phyloP scores from a whole-genome alignment of 2,113 vertebrate species.

The Plecturocebus donacophilus region DNA sequence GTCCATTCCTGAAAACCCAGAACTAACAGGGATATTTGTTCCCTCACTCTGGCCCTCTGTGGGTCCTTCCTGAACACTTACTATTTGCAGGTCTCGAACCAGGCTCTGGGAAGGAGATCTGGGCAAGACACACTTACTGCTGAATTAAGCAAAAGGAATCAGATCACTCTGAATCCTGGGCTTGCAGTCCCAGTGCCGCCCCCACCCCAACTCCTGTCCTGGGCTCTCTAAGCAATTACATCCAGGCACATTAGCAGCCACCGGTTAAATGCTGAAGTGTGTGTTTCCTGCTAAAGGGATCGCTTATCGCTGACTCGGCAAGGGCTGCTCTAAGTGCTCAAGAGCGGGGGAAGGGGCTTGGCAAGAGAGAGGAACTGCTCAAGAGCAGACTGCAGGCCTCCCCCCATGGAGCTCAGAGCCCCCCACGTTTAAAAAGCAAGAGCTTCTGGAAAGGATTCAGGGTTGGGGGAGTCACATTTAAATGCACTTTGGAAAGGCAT shows the following conservation, averaged over 20 bases:
- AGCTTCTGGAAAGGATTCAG: neutral
- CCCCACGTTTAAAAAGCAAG: constrained; percentile 39
- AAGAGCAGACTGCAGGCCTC: neutral
- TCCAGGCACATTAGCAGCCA: constrained; percentile 78
- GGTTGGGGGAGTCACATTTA: neutral
- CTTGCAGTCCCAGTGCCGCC: neutral
- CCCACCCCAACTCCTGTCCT: neutral
- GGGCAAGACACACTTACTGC: neutral
- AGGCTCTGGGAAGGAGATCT: neutral
- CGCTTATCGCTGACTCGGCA: constrained; percentile 84
- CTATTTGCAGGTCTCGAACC: fast-evolving
- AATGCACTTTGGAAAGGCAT: constrained; percentile 64
- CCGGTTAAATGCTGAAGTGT: constrained; percentile 83
- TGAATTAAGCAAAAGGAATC: constrained; percentile 70
- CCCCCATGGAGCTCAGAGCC: neutral
- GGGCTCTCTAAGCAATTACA: constrained; percentile 83
- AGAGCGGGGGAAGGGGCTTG: constrained; percentile 67
- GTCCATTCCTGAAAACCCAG: neutral
- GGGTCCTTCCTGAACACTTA: neutral
- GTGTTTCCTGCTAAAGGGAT: constrained; percentile 82
- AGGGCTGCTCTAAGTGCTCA: constrained; percentile 79
- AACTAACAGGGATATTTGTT: neutral
- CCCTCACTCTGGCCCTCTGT: neutral
- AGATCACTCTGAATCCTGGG: constrained; percentile 22
- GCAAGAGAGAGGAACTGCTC: constrained; percentile 56